phyloP scores from a whole-genome alignment of 2,797 vertebrate genomes.

The Oreochromis grahami region DNA sequence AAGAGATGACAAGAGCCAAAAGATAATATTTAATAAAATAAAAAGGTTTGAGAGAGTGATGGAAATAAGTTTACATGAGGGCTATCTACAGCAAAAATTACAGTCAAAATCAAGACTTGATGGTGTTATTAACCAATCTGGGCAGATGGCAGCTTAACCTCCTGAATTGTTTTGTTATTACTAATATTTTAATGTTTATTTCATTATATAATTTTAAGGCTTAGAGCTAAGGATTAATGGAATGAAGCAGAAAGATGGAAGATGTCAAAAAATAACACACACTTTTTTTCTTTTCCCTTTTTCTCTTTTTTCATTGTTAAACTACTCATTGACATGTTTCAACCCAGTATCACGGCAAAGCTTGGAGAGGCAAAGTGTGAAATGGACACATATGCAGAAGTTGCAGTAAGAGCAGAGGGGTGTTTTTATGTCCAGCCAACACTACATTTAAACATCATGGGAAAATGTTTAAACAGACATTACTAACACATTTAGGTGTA shows the following conservation, averaged over 20 bases:
- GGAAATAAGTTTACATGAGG: conserved; percentile 7
- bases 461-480: neutral
- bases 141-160: conserved; percentile 66
- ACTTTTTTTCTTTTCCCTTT: neutral
- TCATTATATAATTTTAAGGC: conserved; percentile 52
- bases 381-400: neutral
- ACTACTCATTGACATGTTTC: neutral
- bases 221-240: conserved; percentile 54
- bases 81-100: conserved; percentile 26
- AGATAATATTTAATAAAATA: neutral
- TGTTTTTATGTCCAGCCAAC: neutral
- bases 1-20: neutral
- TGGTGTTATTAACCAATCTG: conserved; percentile 61
- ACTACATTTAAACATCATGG: neutral
- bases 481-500: neutral
- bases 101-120: conserved; percentile 58
- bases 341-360: neutral
- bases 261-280: conserved; percentile 1
- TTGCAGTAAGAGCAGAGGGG: neutral
- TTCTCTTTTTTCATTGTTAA: neutral
- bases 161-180: conserved; percentile 48
- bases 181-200: conserved; percentile 12
- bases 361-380: neutral
- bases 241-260: conserved; percentile 45
- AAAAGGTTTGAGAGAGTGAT: neutral